phyloP scores from a whole-genome alignment of 2,888 invertebrate genomes.

The Drosophila pegasa region DNA sequence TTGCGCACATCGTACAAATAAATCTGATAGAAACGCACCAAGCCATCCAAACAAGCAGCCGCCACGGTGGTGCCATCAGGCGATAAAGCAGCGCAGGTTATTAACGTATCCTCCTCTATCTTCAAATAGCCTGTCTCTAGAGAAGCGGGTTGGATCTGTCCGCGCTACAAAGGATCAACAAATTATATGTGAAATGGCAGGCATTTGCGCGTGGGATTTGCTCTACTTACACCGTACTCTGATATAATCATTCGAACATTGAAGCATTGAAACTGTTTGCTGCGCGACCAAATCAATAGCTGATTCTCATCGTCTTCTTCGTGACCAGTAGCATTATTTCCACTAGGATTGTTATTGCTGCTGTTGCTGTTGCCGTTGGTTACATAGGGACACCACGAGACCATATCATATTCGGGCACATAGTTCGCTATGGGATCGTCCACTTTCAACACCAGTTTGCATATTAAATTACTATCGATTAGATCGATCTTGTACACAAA shows the following conservation, averaged over 20 bases:
- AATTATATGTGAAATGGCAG: neutral
- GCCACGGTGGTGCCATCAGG: constrained; percentile 98
- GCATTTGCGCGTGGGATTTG: neutral
- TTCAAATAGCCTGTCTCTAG: constrained; percentile 83
- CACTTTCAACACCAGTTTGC: constrained; percentile 85
- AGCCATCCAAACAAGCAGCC: constrained; percentile 94
- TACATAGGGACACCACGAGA: constrained; percentile 96
- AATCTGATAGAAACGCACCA: constrained; percentile 96
- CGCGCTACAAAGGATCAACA: constrained; percentile 64
- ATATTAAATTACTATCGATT: constrained; percentile 86
- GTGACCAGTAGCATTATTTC: constrained; percentile 28
- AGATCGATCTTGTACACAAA: constrained; percentile 92
- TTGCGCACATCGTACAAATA: constrained; percentile 90
- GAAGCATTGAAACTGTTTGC: constrained; percentile 86
- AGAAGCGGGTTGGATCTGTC: constrained; percentile 73
- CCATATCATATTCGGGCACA: constrained; percentile 87
- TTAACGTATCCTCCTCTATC: constrained; percentile 86
- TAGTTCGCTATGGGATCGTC: constrained; percentile 83
- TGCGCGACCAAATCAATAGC: constrained; percentile 92
- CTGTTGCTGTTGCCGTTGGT: constrained; percentile 35
- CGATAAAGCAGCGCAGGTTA: constrained; percentile 95
- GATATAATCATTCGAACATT: constrained; percentile 81
- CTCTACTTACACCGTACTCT: constrained; percentile 80
- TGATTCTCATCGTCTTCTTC: constrained; percentile 90
- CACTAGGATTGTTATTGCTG: constrained; percentile 22